phyloP scores from a whole-genome alignment of 2,888 invertebrate species.

The Cheilosia impressa region DNA sequence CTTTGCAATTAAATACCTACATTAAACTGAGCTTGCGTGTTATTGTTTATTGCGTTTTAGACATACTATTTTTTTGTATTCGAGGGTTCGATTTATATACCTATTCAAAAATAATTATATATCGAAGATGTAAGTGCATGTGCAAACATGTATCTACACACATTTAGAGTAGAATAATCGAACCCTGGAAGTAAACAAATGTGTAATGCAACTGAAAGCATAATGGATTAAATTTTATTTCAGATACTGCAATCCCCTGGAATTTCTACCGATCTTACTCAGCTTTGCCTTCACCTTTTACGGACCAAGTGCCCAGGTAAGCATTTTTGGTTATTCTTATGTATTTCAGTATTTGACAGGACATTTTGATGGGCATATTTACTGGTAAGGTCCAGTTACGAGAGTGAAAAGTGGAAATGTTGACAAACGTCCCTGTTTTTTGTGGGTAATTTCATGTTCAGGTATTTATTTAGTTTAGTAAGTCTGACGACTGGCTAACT shows the following conservation, averaged over 20 bases:
- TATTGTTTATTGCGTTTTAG: conserved; percentile 49
- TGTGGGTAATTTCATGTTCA: no score
- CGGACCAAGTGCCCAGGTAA: conserved; percentile 82
- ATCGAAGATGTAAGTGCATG: neutral
- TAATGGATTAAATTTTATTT: conserved; percentile 72
- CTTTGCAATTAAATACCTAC: conserved; percentile 43
- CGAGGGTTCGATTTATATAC: conserved; percentile 55
- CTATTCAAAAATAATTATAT: neutral
- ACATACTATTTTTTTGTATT: neutral
- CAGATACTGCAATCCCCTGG: conserved; percentile 83
- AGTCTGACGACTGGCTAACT: no score
- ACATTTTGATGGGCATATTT: no score
- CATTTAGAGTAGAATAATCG: conserved; percentile 10
- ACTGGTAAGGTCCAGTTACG: no score
- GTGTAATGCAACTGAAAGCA: neutral
- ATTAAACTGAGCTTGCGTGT: conserved; percentile 57
- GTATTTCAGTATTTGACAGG: neutral
- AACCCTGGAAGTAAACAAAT: conserved; percentile 4
- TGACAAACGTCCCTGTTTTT: no score
- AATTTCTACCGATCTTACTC: conserved; percentile 82
- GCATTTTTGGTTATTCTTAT: conserved; percentile 24
- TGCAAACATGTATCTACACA: neutral
- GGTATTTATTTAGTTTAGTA: no score
- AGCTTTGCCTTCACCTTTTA: conserved; percentile 81
- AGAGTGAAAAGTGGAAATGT: no score